A percentile compares a stretch with the other conserved stretches of the same genome.
phyloP scores from a whole-genome alignment of 1,140 invertebrate species.

The Ceratosolen solmsi region DNA sequence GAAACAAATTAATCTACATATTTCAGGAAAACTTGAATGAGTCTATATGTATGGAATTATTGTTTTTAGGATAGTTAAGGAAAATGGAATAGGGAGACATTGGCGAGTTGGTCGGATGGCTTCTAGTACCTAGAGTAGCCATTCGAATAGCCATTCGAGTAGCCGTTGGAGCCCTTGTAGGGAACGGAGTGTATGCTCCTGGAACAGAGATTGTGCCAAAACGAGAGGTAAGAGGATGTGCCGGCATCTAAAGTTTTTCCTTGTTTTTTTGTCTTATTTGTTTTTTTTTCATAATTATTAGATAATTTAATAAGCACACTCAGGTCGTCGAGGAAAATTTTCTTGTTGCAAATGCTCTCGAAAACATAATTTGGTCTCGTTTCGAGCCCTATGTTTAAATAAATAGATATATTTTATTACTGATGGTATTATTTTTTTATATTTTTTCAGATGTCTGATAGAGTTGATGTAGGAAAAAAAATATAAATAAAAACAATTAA shows the following conservation, averaged over 20 bases:
- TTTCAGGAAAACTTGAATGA: neutral
- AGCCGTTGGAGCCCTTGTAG: conserved; percentile 74
- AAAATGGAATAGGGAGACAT: conserved; percentile 1
- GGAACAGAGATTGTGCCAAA: conserved; percentile 73
- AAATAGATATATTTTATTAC: neutral
- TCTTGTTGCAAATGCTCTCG: neutral
- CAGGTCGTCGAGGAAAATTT: conserved; percentile 16
- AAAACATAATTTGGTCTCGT: neutral
- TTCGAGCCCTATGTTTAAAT: neutral
- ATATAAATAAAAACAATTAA: conserved; percentile 30
- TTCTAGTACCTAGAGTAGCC: conserved; percentile 74
- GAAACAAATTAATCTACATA: conserved; percentile 23
- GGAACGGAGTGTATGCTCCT: conserved; percentile 75
- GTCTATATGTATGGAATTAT: neutral
- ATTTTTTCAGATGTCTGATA: neutral
- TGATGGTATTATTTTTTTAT: neutral
- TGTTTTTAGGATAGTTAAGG: neutral
- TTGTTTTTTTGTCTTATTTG: conserved; percentile 38
- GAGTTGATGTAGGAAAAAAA: conserved; percentile 19
- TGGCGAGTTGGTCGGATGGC: conserved; percentile 65
- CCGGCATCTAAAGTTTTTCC: conserved; percentile 44
- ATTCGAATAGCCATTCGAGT: conserved; percentile 74
- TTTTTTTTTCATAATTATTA: conserved; percentile 20
- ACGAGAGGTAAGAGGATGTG: conserved; percentile 68
- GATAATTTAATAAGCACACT: neutral